These are phyloP conservation scores for Spodoptera picta DNA, from an alignment of 2,888 invertebrate genomes.

Conservation along the genomic window DNA sequence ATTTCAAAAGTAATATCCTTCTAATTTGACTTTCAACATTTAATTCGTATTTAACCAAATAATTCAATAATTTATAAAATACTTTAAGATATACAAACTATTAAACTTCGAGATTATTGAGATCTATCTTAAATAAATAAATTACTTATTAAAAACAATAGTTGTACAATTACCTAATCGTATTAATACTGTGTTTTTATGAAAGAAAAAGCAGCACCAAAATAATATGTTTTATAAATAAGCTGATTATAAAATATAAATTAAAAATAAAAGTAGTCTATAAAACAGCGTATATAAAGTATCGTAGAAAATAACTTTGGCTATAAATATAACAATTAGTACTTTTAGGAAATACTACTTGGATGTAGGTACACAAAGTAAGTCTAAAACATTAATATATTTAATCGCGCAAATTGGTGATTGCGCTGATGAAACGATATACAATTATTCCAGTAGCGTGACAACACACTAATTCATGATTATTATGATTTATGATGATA, in stretches of 20 bases:
- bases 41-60: conserved; percentile 46
- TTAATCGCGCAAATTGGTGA: conserved; percentile 1
- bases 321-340: conserved; percentile 24
- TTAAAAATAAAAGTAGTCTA: conserved; percentile 22
- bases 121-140: conserved; percentile 57
- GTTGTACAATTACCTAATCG: conserved; percentile 58
- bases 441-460: conserved; percentile 14
- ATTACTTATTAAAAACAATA: conserved; percentile 60
- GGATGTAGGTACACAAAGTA: no score
- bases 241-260: conserved; percentile 20
- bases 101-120: conserved; percentile 48
- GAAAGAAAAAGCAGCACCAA: conserved; percentile 58
- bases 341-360: no score
- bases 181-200: conserved; percentile 78
- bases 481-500: conserved; percentile 6
- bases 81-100: conserved; percentile 41
- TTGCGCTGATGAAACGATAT: conserved; percentile 17
- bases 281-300: conserved; percentile 19
- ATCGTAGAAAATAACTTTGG: conserved; percentile 44
- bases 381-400: no score
- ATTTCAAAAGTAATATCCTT: conserved; percentile 53
- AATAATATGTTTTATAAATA: conserved; percentile 34
- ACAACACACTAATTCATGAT: conserved; percentile 10
- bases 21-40: conserved; percentile 43
- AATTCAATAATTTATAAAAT: conserved; percentile 40